Evolutionary conservation across 2,113 vertebrate genomes (phyloP), one percentile per base, ranked within the genome.

Genomic region (Hymenochirus boettgeri): DNA sequence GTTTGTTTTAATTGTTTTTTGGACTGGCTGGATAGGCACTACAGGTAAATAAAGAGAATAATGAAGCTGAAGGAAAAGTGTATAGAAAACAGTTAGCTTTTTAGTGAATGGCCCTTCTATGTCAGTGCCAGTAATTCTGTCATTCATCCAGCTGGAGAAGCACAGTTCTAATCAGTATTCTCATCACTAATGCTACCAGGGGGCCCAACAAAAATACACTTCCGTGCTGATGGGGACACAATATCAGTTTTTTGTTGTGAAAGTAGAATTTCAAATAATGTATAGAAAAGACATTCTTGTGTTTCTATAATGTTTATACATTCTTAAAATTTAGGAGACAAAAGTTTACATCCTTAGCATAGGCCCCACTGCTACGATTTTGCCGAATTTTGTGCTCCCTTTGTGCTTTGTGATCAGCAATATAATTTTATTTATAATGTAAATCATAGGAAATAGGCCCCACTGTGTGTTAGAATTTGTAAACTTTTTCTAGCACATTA

Each of bases 71-170:
- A n/a, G 39, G 39, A 7, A 42, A 42, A 10, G 13, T n/a, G 15
- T 42, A 42, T n/a, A 15, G 13, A 35, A 42, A 42, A 42, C 39
- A 15, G 39, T 7, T 7, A n/a, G 39, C 39, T 42, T 42, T 42
- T 55, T 7, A 10, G 52, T 55, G 62, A 57, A 57, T 56, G 53
- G 25, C 52, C 45, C 26, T 57, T 57, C 55, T 57, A 47, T 65
- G 26, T 29, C 62, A 27, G 19, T 29, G 51, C 25, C 51, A 57
- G 62, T 33, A 45, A 45, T 45, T 25, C 19, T 45, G 37, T 45
- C 45, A 45, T 58, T 13, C 35, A 15, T 24, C 57, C 57, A 56
- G 62, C n/a, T 64, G 62, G 53, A 57, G 53, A 42, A 61, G 60
- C 37, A 18, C 26, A 19, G 22, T 13, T 8, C 61, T 63, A 23